Percentiles rank a stretch among this genome's conserved stretches.
Conservation (phyloP, 2,797 vertebrate genomes). For the Trachurus trachurus region DNA sequence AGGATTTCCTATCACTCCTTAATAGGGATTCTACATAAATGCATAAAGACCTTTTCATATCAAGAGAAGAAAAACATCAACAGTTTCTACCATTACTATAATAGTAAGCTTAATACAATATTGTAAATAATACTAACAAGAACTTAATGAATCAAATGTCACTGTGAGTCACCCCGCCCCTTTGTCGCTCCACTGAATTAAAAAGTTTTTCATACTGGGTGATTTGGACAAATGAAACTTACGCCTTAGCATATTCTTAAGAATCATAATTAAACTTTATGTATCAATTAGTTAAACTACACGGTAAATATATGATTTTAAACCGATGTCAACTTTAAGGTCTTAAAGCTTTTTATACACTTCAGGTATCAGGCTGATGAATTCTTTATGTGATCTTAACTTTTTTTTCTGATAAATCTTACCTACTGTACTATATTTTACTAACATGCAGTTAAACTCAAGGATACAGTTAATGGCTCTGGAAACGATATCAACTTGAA, state of each 20-base stretch:
- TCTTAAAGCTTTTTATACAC: constrained; percentile 87
- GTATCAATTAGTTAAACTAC: constrained; percentile 79
- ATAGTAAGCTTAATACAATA: constrained; percentile 82
- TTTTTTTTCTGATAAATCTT: constrained; percentile 74
- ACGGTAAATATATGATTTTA: constrained; percentile 79
- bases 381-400: constrained; percentile 67
- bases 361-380: constrained; percentile 78
- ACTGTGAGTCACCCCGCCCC: constrained; percentile 60
- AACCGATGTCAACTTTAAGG: constrained; percentile 74
- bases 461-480: constrained; percentile 61
- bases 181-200: constrained; percentile 55
- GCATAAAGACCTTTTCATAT: constrained; percentile 83
- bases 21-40: constrained; percentile 84
- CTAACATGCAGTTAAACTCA: constrained; percentile 80
- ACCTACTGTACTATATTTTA: constrained; percentile 75
- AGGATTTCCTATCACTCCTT: constrained; percentile 86
- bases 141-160: constrained; percentile 76
- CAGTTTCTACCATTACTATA: constrained; percentile 80
- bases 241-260: constrained; percentile 74
- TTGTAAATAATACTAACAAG: constrained; percentile 84
- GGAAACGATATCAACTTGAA: constrained; percentile 64
- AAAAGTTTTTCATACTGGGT: constrained; percentile 61
- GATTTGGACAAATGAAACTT: constrained; percentile 82
- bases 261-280: constrained; percentile 78
- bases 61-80: constrained; percentile 82